Conservation (phyloP, 2,797 vertebrate species). For the Galago senegalensis region DNA sequence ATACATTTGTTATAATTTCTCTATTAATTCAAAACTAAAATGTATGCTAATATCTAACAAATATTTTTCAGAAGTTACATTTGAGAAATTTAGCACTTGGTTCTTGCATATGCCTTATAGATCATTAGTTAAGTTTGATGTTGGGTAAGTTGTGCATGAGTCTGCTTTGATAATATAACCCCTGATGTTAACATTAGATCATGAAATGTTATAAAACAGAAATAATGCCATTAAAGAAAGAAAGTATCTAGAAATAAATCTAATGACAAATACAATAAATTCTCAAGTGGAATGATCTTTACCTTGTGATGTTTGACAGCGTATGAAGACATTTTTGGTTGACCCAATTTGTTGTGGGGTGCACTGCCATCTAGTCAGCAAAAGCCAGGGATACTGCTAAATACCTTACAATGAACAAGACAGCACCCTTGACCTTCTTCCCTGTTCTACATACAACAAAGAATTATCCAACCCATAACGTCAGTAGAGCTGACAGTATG, state of each 20-base stretch:
- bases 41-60: neutral
- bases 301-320: neutral
- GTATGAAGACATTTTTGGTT: neutral
- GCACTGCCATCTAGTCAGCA: neutral
- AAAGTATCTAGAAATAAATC: neutral
- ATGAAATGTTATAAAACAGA: neutral
- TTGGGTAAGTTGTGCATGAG: neutral
- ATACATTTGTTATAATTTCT: neutral
- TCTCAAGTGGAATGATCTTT: neutral
- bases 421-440: neutral
- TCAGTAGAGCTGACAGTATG: neutral
- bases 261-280: neutral
- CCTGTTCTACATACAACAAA: neutral
- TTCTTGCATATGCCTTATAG: neutral
- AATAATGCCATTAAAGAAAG: neutral
- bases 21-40: neutral
- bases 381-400: neutral
- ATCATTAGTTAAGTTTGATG: neutral
- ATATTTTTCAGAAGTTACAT: neutral
- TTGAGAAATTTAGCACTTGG: neutral
- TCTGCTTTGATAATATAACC: neutral
- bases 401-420: neutral
- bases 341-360: neutral
- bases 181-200: neutral
- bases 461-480: neutral